Evolutionary conservation across 2,113 vertebrate species (phyloP).

Genomic region (Microcebus jonahi): DNA sequence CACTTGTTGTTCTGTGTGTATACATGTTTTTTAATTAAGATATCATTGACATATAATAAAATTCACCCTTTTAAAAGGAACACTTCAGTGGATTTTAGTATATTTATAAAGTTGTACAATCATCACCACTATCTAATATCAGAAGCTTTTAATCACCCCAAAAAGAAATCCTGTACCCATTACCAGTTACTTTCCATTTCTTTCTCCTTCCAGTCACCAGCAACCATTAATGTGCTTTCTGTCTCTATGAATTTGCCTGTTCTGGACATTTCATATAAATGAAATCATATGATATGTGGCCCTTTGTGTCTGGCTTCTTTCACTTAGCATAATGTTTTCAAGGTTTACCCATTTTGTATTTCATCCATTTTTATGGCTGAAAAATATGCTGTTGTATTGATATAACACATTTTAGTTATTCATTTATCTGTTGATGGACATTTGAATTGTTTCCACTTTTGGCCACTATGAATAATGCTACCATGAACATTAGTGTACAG

Average conservation of each 20-base stretch:
- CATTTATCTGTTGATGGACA: neutral
- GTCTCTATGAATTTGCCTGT: neutral
- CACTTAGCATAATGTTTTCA: neutral
- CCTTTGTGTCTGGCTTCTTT: neutral
- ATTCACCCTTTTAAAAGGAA: neutral
- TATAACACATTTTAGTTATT: neutral
- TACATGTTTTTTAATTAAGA: neutral
- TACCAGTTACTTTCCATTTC: neutral
- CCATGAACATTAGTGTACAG: neutral
- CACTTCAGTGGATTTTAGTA: neutral
- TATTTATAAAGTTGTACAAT: neutral
- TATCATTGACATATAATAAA: neutral
- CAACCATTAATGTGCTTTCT: neutral
- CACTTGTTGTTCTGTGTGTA: neutral
- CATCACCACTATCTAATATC: neutral
- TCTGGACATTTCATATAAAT: neutral
- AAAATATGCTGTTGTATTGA: neutral
- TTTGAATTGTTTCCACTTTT: neutral
- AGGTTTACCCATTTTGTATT: neutral
- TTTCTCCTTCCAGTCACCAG: neutral
- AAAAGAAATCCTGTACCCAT: neutral
- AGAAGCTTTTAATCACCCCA: neutral
- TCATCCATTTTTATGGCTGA: conserved; percentile 3
- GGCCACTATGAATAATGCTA: neutral
- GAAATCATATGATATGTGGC: neutral